These are phyloP conservation scores for Crotalus helleri DNA, from an alignment of 2,113 vertebrate genomes.

Conservation along the genomic window DNA sequence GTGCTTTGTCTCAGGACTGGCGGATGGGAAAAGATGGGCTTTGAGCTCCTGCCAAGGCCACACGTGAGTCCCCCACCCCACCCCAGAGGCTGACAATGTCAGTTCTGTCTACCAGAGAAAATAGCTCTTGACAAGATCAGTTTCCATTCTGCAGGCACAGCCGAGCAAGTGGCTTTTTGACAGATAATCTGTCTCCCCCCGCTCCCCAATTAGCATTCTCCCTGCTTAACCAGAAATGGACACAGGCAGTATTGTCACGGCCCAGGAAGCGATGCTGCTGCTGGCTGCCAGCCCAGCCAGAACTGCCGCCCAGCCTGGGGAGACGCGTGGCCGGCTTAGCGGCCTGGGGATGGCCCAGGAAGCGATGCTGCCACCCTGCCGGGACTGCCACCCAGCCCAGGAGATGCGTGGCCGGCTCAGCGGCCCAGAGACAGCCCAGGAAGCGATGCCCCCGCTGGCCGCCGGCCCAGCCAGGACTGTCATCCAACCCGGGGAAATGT, in stretches of 20 bases:
- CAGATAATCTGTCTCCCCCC: slow-evolving; percentile 52
- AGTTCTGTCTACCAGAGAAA: slow-evolving; percentile 73
- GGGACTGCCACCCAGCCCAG: no score
- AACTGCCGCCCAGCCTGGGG: no score
- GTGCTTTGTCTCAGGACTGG: slow-evolving; percentile 71
- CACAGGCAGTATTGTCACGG: no score
- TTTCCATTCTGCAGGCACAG: slow-evolving; percentile 63
- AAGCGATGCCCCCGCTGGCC: no score
- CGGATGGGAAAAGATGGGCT: slow-evolving; percentile 69
- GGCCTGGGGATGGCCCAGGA: no score
- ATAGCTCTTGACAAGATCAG: slow-evolving; percentile 76
- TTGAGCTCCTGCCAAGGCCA: slow-evolving; percentile 59
- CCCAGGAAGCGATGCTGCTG: no score
- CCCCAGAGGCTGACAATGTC: slow-evolving; percentile 66
- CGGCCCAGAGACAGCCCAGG: no score
- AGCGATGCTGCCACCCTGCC: no score
- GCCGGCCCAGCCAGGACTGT: no score
- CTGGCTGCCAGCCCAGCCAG: no score
- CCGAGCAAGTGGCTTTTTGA: slow-evolving; percentile 45
- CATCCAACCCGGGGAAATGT: accelerated
- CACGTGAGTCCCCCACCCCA: slow-evolving; percentile 57
- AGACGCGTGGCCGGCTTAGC: no score
- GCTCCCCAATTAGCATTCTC: neutral
- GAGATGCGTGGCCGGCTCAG: no score
- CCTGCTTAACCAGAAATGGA: neutral